Conservation (phyloP, 2,113 vertebrate genomes). For the Promerops cafer region DNA sequence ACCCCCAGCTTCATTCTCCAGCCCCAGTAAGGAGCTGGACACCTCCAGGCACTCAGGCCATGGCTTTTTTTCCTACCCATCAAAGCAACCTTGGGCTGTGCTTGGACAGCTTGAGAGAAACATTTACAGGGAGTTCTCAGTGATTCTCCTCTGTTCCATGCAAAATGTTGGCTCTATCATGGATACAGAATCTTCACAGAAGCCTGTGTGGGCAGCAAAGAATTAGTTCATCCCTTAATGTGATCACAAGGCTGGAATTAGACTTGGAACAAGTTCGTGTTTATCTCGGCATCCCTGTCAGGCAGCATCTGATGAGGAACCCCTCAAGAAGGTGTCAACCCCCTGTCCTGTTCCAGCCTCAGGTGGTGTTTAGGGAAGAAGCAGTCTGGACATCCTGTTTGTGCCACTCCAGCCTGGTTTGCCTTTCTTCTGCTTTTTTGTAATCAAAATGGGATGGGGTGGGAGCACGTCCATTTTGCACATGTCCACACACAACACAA, state of each 20-base stretch:
- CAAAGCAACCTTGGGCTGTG: rapidly evolving
- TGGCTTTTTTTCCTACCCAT: neutral
- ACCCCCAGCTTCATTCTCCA: neutral
- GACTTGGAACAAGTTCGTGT: neutral
- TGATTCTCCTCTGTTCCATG: neutral
- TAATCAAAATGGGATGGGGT: neutral
- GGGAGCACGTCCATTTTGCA: neutral
- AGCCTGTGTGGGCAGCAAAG: neutral
- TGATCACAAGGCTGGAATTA: neutral
- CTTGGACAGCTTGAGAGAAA: neutral
- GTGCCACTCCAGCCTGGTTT: neutral
- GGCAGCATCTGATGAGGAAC: neutral
- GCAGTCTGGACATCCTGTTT: neutral
- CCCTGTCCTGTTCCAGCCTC: neutral
- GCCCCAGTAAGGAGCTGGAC: neutral
- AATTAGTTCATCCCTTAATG: neutral
- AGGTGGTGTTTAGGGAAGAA: neutral
- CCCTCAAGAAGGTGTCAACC: neutral
- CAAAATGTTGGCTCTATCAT: neutral
- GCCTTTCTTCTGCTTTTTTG: neutral
- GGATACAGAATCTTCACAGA: neutral
- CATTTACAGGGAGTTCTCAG: neutral
- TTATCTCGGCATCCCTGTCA: neutral
- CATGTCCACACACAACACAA: neutral
- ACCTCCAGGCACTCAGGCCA: neutral